A percentile compares a stretch with the other conserved stretches of the same genome.
These are phyloP conservation scores for Sarcophaga carnaria DNA, from an alignment of 2,888 invertebrate genomes.

Conservation along the genomic window DNA sequence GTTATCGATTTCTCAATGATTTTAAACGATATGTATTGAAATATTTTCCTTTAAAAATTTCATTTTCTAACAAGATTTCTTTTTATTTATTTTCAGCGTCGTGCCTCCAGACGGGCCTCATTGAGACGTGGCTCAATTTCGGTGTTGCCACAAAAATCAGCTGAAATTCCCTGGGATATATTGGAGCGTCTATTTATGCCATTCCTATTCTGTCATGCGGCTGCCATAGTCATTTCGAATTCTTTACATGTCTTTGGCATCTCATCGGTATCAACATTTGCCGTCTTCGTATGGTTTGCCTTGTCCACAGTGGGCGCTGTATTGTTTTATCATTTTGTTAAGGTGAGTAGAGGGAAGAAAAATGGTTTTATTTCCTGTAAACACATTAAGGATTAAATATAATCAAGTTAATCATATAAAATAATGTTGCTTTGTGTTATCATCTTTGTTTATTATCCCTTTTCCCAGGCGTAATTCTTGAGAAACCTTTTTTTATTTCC, in stretches of 20 bases:
- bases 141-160: slow-evolving; percentile 83
- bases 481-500: neutral
- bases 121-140: slow-evolving; percentile 84
- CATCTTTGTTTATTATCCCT: no score
- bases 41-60: no score
- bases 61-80: no score
- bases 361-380: no score
- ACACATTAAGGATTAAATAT: no score
- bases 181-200: slow-evolving; percentile 89
- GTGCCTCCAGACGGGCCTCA: slow-evolving; percentile 83
- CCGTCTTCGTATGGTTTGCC: slow-evolving; percentile 89
- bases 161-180: slow-evolving; percentile 88
- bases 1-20: neutral
- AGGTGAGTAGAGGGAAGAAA: slow-evolving; percentile 83
- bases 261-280: slow-evolving; percentile 89
- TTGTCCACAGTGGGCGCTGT: slow-evolving; percentile 89
- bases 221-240: slow-evolving; percentile 89
- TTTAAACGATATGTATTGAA: slow-evolving; percentile 14
- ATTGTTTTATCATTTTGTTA: slow-evolving; percentile 92
- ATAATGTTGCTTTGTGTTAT: no score
- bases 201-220: slow-evolving; percentile 90
- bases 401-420: no score
- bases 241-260: slow-evolving; percentile 88
- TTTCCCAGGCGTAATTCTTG: neutral
- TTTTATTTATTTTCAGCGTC: slow-evolving; percentile 74